A percentile compares a stretch with the other conserved stretches of the same genome.
phyloP scores from a whole-genome alignment of 2,797 vertebrate species.

The Benthosema pterotum region DNA sequence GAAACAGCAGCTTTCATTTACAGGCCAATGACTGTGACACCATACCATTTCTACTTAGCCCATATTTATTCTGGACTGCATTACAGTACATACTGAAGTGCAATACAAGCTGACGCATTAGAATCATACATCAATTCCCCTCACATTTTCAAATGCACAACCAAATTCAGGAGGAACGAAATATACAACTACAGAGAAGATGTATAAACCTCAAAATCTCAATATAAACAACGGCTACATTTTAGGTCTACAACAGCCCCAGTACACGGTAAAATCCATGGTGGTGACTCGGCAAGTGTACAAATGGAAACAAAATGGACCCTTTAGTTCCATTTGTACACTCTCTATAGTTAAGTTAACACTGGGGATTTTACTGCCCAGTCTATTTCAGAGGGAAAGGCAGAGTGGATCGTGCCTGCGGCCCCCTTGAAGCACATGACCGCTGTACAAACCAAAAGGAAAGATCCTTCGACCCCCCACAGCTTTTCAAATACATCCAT shows the following conservation, averaged over 20 bases:
- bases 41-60: constrained; percentile 20
- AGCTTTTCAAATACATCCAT: not conserved
- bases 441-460: not conserved
- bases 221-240: too few species aligned
- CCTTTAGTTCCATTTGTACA: too few species aligned
- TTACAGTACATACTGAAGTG: constrained; percentile 36
- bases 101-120: constrained; percentile 37
- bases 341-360: too few species aligned
- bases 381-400: not conserved
- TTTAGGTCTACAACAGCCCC: too few species aligned
- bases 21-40: constrained; percentile 26
- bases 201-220: too few species aligned
- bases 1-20: constrained; percentile 26
- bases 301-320: too few species aligned
- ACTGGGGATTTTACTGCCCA: too few species aligned
- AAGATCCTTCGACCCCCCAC: not conserved
- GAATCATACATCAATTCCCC: constrained; percentile 24
- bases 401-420: constrained; percentile 3
- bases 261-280: too few species aligned
- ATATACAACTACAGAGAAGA: too few species aligned
- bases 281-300: too few species aligned
- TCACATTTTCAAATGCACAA: constrained; percentile 10
- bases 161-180: constrained; percentile 5
- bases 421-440: not conserved
- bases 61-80: constrained; percentile 26